A percentile compares a stretch with the other conserved stretches of the same genome.
Conservation (phyloP, 1,140 invertebrate species). For the Micrasema minimum region DNA sequence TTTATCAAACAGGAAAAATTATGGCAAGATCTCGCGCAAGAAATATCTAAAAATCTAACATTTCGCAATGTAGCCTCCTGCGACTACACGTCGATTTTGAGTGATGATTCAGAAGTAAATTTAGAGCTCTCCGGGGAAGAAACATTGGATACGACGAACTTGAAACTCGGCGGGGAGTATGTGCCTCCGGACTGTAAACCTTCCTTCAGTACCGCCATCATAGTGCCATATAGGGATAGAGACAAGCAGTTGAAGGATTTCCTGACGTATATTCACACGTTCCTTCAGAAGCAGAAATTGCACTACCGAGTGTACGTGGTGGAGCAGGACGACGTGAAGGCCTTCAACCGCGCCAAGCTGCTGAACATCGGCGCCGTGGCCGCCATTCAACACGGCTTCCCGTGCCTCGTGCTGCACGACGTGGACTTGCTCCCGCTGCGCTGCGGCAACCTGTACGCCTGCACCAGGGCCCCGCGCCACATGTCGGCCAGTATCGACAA, state of each 20-base stretch:
- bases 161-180: constrained; percentile 44
- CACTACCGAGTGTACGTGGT: constrained; percentile 87
- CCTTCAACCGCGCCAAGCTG: constrained; percentile 94
- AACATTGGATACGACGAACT: constrained; percentile 25
- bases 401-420: constrained; percentile 95
- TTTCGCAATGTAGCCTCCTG: constrained; percentile 9
- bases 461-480: constrained; percentile 86
- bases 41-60: constrained; percentile 44
- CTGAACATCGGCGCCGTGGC: constrained; percentile 92
- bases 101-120: constrained; percentile 34
- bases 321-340: constrained; percentile 81
- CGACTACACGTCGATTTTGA: constrained; percentile 42
- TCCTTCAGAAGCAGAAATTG: constrained; percentile 58
- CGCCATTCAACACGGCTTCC: constrained; percentile 77
- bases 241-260: constrained; percentile 62
- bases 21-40: constrained; percentile 42
- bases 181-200: constrained; percentile 53
- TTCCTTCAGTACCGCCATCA: constrained; percentile 63
- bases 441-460: constrained; percentile 91
- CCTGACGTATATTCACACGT: constrained; percentile 63
- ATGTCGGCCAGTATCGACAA: constrained; percentile 93
- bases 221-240: constrained; percentile 64
- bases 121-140: not conserved
- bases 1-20: constrained; percentile 47
- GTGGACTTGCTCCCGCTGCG: constrained; percentile 94